Evolutionary conservation across 2,113 vertebrate species (phyloP).

Genomic region (Poeciliopsis prolifica): DNA sequence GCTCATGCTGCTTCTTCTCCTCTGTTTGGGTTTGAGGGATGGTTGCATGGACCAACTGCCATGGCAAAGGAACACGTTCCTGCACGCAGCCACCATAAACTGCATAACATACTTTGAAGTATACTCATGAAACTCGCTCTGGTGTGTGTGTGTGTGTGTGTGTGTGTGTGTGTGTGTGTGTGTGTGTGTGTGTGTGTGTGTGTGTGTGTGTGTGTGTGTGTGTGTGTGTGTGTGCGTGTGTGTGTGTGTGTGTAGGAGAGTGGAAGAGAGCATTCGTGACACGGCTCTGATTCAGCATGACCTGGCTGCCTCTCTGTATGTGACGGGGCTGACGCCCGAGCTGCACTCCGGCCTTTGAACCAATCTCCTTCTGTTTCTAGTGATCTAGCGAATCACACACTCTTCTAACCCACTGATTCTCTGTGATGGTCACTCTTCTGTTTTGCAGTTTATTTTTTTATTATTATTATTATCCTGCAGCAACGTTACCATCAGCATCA

Average conservation of each 20-base stretch:
- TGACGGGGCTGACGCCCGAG: slow-evolving; percentile 49
- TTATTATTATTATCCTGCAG: slow-evolving; percentile 41
- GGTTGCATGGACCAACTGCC: slow-evolving; percentile 71
- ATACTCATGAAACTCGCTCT: slow-evolving; percentile 50
- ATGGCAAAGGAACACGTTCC: slow-evolving; percentile 75
- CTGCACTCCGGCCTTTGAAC: slow-evolving; percentile 42
- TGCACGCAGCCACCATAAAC: slow-evolving; percentile 58
- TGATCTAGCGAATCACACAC: slow-evolving; percentile 55
- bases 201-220: no score
- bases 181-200: slow-evolving; percentile 33
- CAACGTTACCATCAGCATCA: slow-evolving; percentile 38
- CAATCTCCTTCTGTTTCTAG: slow-evolving; percentile 58
- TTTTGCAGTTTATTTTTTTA: slow-evolving; percentile 56
- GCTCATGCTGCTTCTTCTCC: slow-evolving; percentile 79
- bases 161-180: slow-evolving; percentile 40
- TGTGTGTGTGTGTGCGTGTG: no score
- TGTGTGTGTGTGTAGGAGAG: slow-evolving; percentile 34
- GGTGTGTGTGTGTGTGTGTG: neutral
- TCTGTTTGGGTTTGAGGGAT: slow-evolving; percentile 66
- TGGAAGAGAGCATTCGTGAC: slow-evolving; percentile 33
- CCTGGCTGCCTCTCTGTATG: slow-evolving; percentile 57
- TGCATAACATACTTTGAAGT: slow-evolving; percentile 47
- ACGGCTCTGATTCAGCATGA: slow-evolving; percentile 67
- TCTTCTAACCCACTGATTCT: slow-evolving; percentile 57
- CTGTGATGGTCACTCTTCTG: slow-evolving; percentile 50